Percentiles rank a stretch among this genome's conserved stretches.
Conservation (phyloP, 2,888 invertebrate genomes). For the Clitarchus hookeri region DNA sequence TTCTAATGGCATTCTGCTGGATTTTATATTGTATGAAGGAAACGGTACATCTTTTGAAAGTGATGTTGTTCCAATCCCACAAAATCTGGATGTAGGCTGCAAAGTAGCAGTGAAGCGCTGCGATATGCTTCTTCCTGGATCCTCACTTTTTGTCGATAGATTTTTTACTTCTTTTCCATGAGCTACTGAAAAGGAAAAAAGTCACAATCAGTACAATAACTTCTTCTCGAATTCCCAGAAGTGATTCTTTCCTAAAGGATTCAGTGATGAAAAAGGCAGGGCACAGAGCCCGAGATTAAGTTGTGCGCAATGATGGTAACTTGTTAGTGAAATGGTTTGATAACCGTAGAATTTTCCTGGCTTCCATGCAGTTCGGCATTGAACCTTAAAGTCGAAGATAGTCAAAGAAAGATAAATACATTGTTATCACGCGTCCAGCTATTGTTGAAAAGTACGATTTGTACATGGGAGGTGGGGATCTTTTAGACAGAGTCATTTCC, state of each 20-base stretch:
- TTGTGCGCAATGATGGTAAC: conserved; percentile 27
- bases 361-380: conserved; percentile 28
- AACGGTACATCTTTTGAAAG: conserved; percentile 28
- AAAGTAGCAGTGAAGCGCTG: conserved; percentile 30
- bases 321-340: conserved; percentile 37
- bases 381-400: conserved; percentile 34
- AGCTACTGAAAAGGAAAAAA: conserved; percentile 21
- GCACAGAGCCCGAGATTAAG: conserved; percentile 21
- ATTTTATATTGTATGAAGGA: conserved; percentile 33
- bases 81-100: conserved; percentile 31
- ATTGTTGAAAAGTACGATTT: conserved; percentile 37
- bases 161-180: conserved; percentile 34
- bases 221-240: conserved; percentile 27
- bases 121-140: conserved; percentile 26
- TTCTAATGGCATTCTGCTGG: conserved; percentile 30
- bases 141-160: conserved; percentile 33
- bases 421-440: conserved; percentile 36
- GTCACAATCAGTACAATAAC: conserved; percentile 32
- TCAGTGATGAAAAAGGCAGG: conserved; percentile 26
- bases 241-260: neutral
- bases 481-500: conserved; percentile 36
- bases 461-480: conserved; percentile 39
- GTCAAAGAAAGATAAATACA: conserved; percentile 37
- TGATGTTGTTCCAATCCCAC: conserved; percentile 20
- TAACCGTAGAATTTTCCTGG: conserved; percentile 33